phyloP scores from a whole-genome alignment of 1,140 invertebrate species.

The Ostrea denselamellosa region DNA sequence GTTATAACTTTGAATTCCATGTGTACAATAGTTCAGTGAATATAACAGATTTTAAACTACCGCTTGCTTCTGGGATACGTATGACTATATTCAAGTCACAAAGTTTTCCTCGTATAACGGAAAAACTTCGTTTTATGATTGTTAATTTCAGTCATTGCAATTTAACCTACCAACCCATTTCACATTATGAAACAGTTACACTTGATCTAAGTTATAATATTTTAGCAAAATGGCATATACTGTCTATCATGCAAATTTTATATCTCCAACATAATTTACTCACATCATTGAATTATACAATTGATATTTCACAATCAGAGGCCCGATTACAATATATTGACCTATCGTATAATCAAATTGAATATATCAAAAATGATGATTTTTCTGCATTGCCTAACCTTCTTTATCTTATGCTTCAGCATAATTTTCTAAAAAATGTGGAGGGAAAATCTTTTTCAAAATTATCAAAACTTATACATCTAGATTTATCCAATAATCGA shows the following conservation, averaged over 20 bases:
- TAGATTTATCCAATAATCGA: slow-evolving; percentile 12
- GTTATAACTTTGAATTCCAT: not conserved
- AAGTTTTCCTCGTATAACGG: not conserved
- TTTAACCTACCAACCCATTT: not conserved
- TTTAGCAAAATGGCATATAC: not conserved
- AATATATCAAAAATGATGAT: not conserved
- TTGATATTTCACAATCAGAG: not conserved
- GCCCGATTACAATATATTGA: slow-evolving; percentile 2
- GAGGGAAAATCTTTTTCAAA: not conserved
- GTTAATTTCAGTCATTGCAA: not conserved
- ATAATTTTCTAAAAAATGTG: not conserved
- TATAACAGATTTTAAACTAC: not conserved
- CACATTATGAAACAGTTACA: not conserved
- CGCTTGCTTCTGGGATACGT: not conserved
- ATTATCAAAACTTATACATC: not conserved
- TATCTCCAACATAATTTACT: not conserved
- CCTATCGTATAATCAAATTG: slow-evolving; percentile 39
- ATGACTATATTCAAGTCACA: not conserved
- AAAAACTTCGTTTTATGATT: not conserved
- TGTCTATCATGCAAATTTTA: not conserved
- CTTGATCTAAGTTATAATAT: not conserved
- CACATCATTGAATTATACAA: not conserved
- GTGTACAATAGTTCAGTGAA: not conserved
- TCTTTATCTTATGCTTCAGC: not conserved
- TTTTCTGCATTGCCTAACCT: not conserved